Conservation (phyloP, 2,888 invertebrate species). For the Microchrysa polita region DNA sequence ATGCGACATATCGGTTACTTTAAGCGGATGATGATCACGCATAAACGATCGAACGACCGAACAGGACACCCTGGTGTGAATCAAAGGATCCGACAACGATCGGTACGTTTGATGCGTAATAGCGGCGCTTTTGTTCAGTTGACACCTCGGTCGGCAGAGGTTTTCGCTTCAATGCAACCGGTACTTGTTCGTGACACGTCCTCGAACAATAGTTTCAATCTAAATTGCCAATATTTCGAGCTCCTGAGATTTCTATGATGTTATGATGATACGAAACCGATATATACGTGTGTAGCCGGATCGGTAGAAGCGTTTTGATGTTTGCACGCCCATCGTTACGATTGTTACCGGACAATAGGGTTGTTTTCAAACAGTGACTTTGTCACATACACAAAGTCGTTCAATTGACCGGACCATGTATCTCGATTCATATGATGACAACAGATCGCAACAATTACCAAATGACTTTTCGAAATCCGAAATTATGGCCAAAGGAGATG, state of each 20-base stretch:
- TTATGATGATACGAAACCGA: background rate
- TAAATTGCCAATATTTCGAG: slow-evolving; percentile 13
- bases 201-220: slow-evolving; percentile 29
- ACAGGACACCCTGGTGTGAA: slow-evolving; percentile 62
- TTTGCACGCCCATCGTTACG: slow-evolving; percentile 40
- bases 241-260: background rate
- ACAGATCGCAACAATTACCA: slow-evolving; percentile 30
- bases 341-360: slow-evolving; percentile 38
- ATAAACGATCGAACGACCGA: slow-evolving; percentile 21
- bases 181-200: slow-evolving; percentile 40
- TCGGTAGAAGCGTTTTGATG: slow-evolving; percentile 3
- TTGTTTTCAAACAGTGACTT: slow-evolving; percentile 49
- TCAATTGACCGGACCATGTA: background rate
- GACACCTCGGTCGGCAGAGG: slow-evolving; percentile 60
- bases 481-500: slow-evolving; percentile 30
- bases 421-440: slow-evolving; percentile 33
- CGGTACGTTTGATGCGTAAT: slow-evolving; percentile 61
- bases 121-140: slow-evolving; percentile 63
- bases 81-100: slow-evolving; percentile 62
- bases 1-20: slow-evolving; percentile 40
- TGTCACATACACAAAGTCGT: slow-evolving; percentile 6
- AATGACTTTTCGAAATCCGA: slow-evolving; percentile 11
- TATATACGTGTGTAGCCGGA: background rate
- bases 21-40: slow-evolving; percentile 43
- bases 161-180: slow-evolving; percentile 12